phyloP scores from a whole-genome alignment of 2,113 vertebrate species.

The Stigmatopora nigra region DNA sequence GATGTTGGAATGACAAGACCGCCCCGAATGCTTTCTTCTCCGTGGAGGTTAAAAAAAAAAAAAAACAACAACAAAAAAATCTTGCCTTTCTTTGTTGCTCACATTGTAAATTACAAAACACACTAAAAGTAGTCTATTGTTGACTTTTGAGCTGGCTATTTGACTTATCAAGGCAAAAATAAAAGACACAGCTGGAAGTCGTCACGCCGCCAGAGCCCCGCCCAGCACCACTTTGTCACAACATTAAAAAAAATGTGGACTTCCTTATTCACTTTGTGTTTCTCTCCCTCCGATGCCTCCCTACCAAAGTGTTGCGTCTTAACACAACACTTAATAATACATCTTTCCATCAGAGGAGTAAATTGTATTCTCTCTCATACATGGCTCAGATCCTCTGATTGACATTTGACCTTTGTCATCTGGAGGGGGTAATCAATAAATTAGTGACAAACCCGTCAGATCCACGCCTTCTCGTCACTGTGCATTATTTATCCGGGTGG shows the following conservation, averaged over 20 bases:
- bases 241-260: conserved; percentile 18
- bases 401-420: conserved; percentile 67
- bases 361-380: conserved; percentile 55
- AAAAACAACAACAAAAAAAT: no score
- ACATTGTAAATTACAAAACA: background rate
- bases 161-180: background rate
- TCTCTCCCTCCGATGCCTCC: background rate
- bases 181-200: background rate
- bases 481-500: conserved; percentile 68
- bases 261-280: conserved; percentile 49
- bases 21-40: conserved; percentile 10
- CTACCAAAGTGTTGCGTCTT: background rate
- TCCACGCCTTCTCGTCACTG: conserved; percentile 66
- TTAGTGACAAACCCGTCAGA: conserved; percentile 61
- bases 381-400: conserved; percentile 65
- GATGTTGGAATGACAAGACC: conserved; percentile 23
- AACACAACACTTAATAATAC: conserved; percentile 60
- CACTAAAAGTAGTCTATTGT: background rate
- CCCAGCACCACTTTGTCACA: conserved; percentile 2
- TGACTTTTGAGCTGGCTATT: background rate
- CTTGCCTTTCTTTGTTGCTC: conserved; percentile 14
- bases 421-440: conserved; percentile 67
- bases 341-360: conserved; percentile 40
- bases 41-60: conserved; percentile 18
- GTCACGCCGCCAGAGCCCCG: background rate